Evolutionary conservation across 2,113 vertebrate species (phyloP).

Genomic region (Eleginops maclovinus): DNA sequence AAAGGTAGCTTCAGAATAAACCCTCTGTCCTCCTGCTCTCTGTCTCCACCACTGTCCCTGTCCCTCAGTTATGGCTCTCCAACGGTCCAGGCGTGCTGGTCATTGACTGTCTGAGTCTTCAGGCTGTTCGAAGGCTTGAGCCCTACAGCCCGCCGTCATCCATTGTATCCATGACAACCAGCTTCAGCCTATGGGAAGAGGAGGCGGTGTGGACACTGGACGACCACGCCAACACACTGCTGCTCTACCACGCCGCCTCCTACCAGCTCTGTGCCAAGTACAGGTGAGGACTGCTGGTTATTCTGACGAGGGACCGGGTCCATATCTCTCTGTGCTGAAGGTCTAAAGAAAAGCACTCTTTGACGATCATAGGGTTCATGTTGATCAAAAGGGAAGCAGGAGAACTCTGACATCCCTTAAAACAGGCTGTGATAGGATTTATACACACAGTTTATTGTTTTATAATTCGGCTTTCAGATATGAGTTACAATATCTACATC

Average conservation of each 20-base stretch:
- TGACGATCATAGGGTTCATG: no score
- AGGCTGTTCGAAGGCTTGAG: conserved; percentile 88
- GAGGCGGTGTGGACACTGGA: conserved; percentile 95
- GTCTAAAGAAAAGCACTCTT: no score
- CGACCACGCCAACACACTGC: conserved; percentile 86
- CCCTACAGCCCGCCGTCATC: conserved; percentile 85
- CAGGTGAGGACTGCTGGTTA: conserved; percentile 74
- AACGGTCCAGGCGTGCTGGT: conserved; percentile 93
- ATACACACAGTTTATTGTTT: no score
- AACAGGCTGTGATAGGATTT: no score
- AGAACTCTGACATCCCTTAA: no score
- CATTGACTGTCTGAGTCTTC: conserved; percentile 84
- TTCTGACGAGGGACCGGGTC: no score
- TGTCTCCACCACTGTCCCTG: neutral
- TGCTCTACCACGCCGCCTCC: conserved; percentile 88
- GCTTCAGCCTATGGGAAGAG: conserved; percentile 87
- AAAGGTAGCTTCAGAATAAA: neutral
- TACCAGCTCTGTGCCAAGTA: conserved; percentile 92
- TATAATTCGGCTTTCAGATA: no score
- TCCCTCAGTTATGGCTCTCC: conserved; percentile 92
- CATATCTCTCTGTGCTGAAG: no score
- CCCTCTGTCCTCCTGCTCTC: neutral
- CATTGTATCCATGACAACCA: conserved; percentile 84
- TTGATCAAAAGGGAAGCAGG: no score
- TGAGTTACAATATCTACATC: no score